A percentile compares a stretch with the other conserved stretches of the same genome.
Conservation (phyloP, 2,888 invertebrate species). For the Ormyrus labotus region DNA sequence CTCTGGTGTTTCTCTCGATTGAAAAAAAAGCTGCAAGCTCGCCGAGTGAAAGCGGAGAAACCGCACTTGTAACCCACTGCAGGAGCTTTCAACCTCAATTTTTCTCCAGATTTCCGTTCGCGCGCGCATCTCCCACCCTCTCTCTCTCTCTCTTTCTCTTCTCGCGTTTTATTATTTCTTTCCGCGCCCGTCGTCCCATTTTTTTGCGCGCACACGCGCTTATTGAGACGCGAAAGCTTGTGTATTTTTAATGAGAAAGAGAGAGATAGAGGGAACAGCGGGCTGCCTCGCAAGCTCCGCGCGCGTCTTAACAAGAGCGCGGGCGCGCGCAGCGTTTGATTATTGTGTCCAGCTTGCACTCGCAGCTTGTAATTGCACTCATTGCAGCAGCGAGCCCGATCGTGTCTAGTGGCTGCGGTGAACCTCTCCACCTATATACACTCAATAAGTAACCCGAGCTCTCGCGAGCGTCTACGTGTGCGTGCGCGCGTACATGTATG, state of each 20-base stretch:
- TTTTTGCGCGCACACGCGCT: background rate
- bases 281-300: too few relatives aligned
- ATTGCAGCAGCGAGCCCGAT: constrained; percentile 26
- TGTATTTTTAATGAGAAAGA: background rate
- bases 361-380: constrained; percentile 44
- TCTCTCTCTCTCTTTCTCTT: too few relatives aligned
- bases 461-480: background rate
- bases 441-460: constrained; percentile 5
- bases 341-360: constrained; percentile 34
- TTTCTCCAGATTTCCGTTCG: constrained; percentile 3
- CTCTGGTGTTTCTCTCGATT: background rate
- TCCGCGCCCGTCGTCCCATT: too few relatives aligned
- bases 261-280: background rate
- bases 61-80: constrained; percentile 27
- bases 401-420: constrained; percentile 39
- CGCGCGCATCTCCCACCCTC: constrained; percentile 15
- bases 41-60: background rate
- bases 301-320: too few relatives aligned
- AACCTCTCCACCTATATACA: constrained; percentile 9
- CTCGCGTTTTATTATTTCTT: background rate
- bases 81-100: constrained; percentile 34
- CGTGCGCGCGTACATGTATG: background rate
- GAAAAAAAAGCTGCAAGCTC: background rate
- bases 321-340: constrained; percentile 31
- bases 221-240: constrained; percentile 12